Percentiles rank a stretch among this genome's conserved stretches.
Evolutionary conservation across 2,113 vertebrate genomes (phyloP).

Genomic region (Chionodraco myersi): DNA sequence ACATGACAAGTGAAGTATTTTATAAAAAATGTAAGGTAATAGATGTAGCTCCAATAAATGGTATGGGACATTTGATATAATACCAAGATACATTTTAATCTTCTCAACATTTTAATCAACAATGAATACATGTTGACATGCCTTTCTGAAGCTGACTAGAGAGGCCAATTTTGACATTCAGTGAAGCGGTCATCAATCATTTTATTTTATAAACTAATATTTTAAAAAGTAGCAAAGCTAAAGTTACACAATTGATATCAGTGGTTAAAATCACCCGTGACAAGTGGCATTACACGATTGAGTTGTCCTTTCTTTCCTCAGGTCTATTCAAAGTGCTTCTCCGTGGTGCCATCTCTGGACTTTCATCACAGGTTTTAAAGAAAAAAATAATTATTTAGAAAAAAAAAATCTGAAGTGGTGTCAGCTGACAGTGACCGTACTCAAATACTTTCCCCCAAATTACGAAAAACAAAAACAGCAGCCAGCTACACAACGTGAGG

Average conservation of each 20-base stretch:
- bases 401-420: background rate
- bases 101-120: no score
- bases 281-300: background rate
- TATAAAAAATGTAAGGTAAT: background rate
- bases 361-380: constrained; percentile 2
- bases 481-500: background rate
- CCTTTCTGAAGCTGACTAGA: background rate
- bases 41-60: background rate
- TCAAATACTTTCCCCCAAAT: background rate
- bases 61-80: no score
- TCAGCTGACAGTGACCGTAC: constrained; percentile 1
- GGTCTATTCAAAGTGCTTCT: background rate
- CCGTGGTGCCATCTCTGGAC: background rate
- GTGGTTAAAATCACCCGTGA: background rate
- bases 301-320: background rate
- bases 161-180: background rate
- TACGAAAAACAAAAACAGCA: constrained; percentile 28
- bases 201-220: background rate
- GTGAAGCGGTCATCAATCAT: constrained; percentile 1
- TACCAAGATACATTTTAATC: no score
- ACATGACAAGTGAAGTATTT: background rate
- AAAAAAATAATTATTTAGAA: background rate
- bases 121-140: background rate
- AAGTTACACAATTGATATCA: background rate
- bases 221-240: background rate